A percentile compares a stretch with the other conserved stretches of the same genome.
phyloP scores from a whole-genome alignment of 2,888 invertebrate genomes.

The Drosophila neonasuta region DNA sequence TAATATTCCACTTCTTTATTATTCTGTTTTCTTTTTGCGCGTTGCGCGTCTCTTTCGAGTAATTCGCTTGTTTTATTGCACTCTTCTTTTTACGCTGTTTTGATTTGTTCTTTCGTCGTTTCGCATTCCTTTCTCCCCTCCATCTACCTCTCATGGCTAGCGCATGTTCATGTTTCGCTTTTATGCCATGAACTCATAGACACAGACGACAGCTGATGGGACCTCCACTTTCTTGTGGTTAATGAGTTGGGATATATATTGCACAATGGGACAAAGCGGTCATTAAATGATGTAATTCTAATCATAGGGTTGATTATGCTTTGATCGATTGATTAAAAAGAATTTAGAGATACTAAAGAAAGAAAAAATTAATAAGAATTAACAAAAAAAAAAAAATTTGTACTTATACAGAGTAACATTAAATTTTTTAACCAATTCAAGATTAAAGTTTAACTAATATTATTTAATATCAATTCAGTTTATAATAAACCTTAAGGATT shows the following conservation, averaged over 20 bases:
- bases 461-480: no score
- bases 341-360: background rate
- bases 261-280: constrained; percentile 38
- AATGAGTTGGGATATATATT: constrained; percentile 56
- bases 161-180: constrained; percentile 47
- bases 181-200: constrained; percentile 38
- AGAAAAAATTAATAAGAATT: no score
- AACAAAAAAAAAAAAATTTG: no score
- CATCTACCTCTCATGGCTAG: constrained; percentile 9
- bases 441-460: no score
- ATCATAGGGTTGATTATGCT: background rate
- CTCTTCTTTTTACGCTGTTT: constrained; percentile 69
- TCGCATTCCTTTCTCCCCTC: constrained; percentile 11
- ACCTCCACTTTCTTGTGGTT: constrained; percentile 53
- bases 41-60: constrained; percentile 50
- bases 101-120: constrained; percentile 66
- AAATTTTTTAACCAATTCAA: no score
- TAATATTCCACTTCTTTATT: constrained; percentile 65
- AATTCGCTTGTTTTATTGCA: constrained; percentile 75
- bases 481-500: no score
- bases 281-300: background rate
- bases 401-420: no score
- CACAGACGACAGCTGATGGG: constrained; percentile 62
- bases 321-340: background rate
- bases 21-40: constrained; percentile 62